Evolutionary conservation across 2,797 vertebrate genomes (phyloP).

Genomic region (Bothrops alternatus): DNA sequence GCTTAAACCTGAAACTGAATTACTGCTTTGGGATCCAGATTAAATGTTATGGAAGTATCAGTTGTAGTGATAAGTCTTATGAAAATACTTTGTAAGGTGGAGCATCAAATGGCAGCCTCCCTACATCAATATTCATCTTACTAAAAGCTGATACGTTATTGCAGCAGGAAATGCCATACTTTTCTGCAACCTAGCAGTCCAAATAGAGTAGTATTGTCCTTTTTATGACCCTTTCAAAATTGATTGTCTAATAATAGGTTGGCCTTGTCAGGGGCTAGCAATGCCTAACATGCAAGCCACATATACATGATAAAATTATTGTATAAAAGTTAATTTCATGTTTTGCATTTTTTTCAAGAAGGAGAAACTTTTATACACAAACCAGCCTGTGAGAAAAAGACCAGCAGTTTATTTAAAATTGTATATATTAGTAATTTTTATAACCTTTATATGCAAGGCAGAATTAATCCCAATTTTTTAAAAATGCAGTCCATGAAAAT

Average conservation of each 20-base stretch:
- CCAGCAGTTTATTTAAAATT: not conserved
- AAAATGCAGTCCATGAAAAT: not conserved
- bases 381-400: not conserved
- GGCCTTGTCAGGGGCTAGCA: not conserved
- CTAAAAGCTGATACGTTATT: not conserved
- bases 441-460: not conserved
- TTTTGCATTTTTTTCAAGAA: not conserved
- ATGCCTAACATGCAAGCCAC: not conserved
- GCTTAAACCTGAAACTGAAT: not conserved
- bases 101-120: not conserved
- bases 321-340: not conserved
- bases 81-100: not conserved
- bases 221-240: not conserved
- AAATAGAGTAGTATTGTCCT: not conserved
- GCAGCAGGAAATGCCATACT: not conserved
- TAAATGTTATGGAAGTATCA: not conserved
- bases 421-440: not conserved
- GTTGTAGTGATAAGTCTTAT: not conserved
- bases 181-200: not conserved
- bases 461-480: constrained; percentile 13
- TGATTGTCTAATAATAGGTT: not conserved
- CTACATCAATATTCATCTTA: not conserved
- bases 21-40: not conserved
- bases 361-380: not conserved
- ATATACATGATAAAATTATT: not conserved